phyloP scores from a whole-genome alignment of 2,888 invertebrate genomes.

The Proisotoma minuta region DNA sequence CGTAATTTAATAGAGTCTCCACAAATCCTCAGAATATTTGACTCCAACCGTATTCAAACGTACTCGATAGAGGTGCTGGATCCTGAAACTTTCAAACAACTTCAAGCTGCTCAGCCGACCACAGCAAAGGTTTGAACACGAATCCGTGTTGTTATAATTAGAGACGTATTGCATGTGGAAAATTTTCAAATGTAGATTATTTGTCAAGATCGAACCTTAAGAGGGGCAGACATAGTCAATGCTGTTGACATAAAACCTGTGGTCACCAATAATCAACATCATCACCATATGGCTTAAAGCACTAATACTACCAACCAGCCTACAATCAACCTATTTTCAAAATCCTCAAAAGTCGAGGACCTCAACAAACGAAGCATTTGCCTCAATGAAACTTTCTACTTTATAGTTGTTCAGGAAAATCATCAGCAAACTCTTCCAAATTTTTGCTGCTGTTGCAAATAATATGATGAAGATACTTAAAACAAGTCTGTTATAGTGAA shows the following conservation, averaged over 20 bases:
- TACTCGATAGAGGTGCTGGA: slow-evolving; percentile 47
- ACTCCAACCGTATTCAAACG: slow-evolving; percentile 46
- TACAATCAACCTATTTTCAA: too few species aligned
- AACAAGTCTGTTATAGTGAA: too few species aligned
- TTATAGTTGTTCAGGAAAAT: too few species aligned
- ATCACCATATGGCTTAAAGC: too few species aligned
- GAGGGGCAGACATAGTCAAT: slow-evolving; percentile 22
- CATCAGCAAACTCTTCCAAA: too few species aligned
- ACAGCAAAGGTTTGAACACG: slow-evolving; percentile 31
- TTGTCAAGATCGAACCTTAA: slow-evolving; percentile 30
- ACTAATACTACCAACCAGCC: too few species aligned
- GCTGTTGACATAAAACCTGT: neutral
- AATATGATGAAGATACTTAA: too few species aligned
- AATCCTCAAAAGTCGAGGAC: too few species aligned
- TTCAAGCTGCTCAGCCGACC: slow-evolving; percentile 41
- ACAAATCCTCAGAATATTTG: slow-evolving; percentile 46
- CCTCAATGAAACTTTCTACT: too few species aligned
- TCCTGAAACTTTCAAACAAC: slow-evolving; percentile 46
- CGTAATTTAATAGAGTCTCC: slow-evolving; percentile 40
- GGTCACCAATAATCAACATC: too few species aligned
- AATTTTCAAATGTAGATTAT: slow-evolving; percentile 31
- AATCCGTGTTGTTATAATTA: neutral
- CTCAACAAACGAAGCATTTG: too few species aligned
- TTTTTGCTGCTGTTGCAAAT: too few species aligned
- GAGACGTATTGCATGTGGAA: neutral